phyloP scores from a whole-genome alignment of 2,888 invertebrate species.

The Matsumyia berberina region DNA sequence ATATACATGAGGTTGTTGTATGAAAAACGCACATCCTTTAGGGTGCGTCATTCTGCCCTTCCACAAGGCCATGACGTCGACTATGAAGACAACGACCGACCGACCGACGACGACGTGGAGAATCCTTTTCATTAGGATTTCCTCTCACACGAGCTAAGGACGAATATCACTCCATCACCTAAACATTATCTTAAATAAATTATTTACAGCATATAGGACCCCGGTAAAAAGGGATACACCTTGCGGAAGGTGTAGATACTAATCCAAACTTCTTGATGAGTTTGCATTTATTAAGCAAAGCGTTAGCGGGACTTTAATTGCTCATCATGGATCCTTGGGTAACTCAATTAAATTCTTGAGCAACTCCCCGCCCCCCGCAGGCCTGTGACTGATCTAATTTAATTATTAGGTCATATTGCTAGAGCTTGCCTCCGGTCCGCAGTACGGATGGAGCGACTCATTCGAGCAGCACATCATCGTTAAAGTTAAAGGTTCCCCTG shows the following conservation, averaged over 20 bases:
- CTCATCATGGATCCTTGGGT: constrained; percentile 63
- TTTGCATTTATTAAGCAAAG: constrained; percentile 57
- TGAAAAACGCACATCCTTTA: constrained; percentile 11
- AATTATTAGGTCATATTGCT: constrained; percentile 57
- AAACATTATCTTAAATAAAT: constrained; percentile 64
- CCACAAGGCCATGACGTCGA: background rate
- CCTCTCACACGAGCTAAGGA: constrained; percentile 13
- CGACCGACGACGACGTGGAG: constrained; percentile 30
- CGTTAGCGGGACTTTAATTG: constrained; percentile 63
- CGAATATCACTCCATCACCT: constrained; percentile 45
- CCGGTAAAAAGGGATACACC: background rate
- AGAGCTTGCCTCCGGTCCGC: constrained; percentile 12
- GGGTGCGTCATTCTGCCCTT: background rate
- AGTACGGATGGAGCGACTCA: background rate
- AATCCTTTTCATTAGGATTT: constrained; percentile 21
- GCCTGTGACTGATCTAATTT: constrained; percentile 48
- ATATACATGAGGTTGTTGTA: constrained; percentile 16
- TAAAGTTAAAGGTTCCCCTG: background rate
- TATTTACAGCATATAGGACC: constrained; percentile 27
- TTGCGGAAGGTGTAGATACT: constrained; percentile 21
- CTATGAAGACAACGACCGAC: constrained; percentile 2
- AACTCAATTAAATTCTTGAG: constrained; percentile 56
- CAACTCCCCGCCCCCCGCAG: constrained; percentile 15
- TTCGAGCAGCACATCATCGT: background rate
- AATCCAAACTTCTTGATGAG: constrained; percentile 62